Evolutionary conservation across 2,888 invertebrate species (phyloP), one percentile per base, ranked within the genome.

Genomic region (Epinotia brunnichana): DNA sequence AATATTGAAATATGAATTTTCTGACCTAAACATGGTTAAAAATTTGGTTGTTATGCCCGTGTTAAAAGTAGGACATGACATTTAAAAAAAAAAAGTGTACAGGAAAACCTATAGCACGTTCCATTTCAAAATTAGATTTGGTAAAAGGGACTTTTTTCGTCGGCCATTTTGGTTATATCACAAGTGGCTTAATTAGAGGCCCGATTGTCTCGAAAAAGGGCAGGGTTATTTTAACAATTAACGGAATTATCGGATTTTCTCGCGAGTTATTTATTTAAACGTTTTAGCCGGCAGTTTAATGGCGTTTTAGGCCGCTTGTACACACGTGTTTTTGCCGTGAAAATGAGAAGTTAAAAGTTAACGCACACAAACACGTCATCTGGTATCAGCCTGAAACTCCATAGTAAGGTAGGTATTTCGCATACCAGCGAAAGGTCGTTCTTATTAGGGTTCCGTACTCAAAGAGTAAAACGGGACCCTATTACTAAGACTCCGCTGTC

Each of bases 201-300:
- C 68, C 74, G 75, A 76, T 76, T 77, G 77, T 75, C 75, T 76
- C 74, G 69, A 62, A 76, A 77, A 79, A 77, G 77, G 77, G 75
- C 76, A 71, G 77, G 81, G 77, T 81, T 80, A 79, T 76, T 76
- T 75, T 76, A 77, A 80, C 77, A 79, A 80, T 80, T 80, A 81
- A 79, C 76, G 70, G 76, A 74, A 78, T 77, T 80, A 81, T 77
- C 75, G 75, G 79, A 77, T 80, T 77, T 77, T 76, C 75, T 76
- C 76, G 35, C 73, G 73, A 71, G 73, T 75, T 75, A 73, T 69
- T 66, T 61, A 73, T 74, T 63, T 66, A 66, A 71, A 64, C 67
- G 24, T 39, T 74, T 66, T 24, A 44, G 29, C 11, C 60, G 57
- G 29, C 56, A 72, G 62, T 53, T 59, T 53, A 63, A 63, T 62